Conservation (phyloP, 2,888 invertebrate species). For the Polydesmus complanatus region DNA sequence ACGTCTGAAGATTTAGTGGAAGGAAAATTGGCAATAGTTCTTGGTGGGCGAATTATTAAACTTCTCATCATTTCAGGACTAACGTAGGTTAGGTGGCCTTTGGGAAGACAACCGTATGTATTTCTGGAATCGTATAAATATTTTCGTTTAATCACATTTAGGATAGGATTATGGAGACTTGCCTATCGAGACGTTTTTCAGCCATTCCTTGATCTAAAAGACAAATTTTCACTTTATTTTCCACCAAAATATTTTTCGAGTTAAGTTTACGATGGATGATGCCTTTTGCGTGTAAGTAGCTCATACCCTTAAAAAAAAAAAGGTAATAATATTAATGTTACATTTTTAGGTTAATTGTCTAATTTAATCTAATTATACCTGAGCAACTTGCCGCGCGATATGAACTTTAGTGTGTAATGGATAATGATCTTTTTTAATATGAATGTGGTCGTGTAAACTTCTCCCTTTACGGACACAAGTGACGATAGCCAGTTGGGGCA, state of each 20-base stretch:
- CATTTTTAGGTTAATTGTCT: neutral
- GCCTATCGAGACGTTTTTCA: conserved; percentile 27
- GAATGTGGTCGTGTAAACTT: conserved; percentile 29
- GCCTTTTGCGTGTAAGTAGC: conserved; percentile 37
- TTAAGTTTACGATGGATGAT: conserved; percentile 33
- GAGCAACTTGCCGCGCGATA: conserved; percentile 29
- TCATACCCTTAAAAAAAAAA: conserved; percentile 28
- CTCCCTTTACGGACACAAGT: conserved; percentile 29
- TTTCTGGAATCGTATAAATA: neutral
- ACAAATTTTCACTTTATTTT: conserved; percentile 32
- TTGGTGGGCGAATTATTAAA: conserved; percentile 23
- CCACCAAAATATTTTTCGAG: conserved; percentile 34
- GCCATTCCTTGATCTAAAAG: conserved; percentile 33
- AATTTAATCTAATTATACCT: conserved; percentile 21
- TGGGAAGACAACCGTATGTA: conserved; percentile 28
- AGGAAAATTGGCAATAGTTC: conserved; percentile 18
- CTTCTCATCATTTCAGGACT: conserved; percentile 27
- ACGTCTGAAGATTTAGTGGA: conserved; percentile 26
- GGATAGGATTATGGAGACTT: no score
- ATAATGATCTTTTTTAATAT: conserved; percentile 26
- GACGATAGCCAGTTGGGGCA: conserved; percentile 31
- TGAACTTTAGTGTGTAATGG: conserved; percentile 25
- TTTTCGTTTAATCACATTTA: neutral
- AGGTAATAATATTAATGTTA: neutral
- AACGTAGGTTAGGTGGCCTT: conserved; percentile 29